Base-by-base conservation (phyloP, 1,140 invertebrate genomes). In the Cotesia glomerata region DNA sequence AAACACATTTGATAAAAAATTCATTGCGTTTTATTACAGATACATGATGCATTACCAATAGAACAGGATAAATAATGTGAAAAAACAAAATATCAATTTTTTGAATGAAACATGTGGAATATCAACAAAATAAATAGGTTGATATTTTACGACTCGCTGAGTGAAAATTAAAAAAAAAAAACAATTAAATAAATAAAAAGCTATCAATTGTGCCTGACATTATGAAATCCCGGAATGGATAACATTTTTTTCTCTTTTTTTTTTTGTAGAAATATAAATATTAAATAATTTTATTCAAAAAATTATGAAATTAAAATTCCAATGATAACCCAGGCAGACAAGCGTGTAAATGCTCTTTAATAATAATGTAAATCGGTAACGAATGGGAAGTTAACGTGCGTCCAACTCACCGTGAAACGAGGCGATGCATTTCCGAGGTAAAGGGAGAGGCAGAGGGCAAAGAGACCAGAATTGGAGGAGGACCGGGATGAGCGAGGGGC, bases 261-360 rank as follows among this genome's bases (percentile, higher is more conserved):
- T 54, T 14, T 54, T 14, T 54, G 45, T 51, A 51, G 2, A 51
- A 14, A 54, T 18, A 54, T 54, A 34, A 18, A 61, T 35, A 7
- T 35, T 39, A 59, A 11, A 26, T 7, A 2, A 9, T 32, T 61
- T 14, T 67, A 16, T 63, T 62, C 36, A 5, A 62, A 4, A 36
- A 34, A 36, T n/a, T 45, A 52, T 35, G 69, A 77, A 78, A 82
- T 82, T 81, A 80, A 82, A 82, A 83, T 82, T 83, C 80, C 79
- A 73, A 61, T 69, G 75, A 77, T 72, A 72, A 71, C 66, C 39
- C 49, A 14, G 13, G 71, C 68, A 70, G 76, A 58, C 56, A 32
- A 14, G 34, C 61, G 78, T 81, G 80, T 81, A 81, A 83, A 81
- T 81, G 79, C 80, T 78, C 81, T 81, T 81, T 81, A 82, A 83